Evolutionary conservation across 2,113 vertebrate species (phyloP).

Genomic region (Ciconia maguari): DNA sequence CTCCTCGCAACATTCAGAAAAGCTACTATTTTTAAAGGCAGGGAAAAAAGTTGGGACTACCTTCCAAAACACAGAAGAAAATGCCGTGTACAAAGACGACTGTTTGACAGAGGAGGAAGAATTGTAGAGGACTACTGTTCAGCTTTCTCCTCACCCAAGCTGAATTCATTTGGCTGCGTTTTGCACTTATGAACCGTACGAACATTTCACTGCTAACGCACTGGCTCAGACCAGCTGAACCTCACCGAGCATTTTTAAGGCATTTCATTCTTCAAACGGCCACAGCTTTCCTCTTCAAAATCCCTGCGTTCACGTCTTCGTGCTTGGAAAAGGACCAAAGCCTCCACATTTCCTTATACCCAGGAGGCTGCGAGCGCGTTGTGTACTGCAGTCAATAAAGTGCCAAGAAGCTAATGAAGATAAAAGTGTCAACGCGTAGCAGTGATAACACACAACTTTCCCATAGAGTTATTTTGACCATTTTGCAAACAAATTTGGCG

Average conservation of each 20-base stretch:
- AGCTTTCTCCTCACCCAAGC: neutral
- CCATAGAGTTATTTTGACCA: neutral
- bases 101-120: neutral
- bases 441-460: neutral
- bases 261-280: neutral
- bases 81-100: fast-evolving
- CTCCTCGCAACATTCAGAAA: neutral
- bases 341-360: neutral
- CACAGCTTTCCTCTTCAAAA: neutral
- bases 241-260: neutral
- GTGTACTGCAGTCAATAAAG: neutral
- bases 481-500: neutral
- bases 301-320: neutral
- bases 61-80: neutral
- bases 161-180: neutral
- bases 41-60: neutral
- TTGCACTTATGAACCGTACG: neutral
- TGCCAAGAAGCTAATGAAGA: constrained; percentile 17
- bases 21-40: neutral
- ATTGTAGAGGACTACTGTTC: neutral
- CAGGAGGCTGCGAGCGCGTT: neutral
- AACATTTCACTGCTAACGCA: neutral
- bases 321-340: constrained; percentile 18
- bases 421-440: neutral
- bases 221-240: neutral